Evolutionary conservation across 2,888 invertebrate genomes (phyloP).

Genomic region (Megaustenia siamemsis): DNA sequence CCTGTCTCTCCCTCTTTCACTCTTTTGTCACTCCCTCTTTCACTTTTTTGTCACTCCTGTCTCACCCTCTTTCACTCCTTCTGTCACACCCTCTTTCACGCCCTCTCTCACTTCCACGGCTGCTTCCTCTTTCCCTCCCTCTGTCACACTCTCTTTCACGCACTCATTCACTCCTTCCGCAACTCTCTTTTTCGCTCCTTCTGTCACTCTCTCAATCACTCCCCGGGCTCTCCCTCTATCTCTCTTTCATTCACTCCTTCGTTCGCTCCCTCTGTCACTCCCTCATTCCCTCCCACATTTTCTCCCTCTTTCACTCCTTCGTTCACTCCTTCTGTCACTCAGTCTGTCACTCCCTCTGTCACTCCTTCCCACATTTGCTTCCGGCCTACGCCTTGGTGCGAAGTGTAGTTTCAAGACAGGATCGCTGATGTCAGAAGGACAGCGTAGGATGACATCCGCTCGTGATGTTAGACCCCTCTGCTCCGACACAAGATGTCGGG

Average conservation of each 20-base stretch:
- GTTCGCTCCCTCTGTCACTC: not conserved
- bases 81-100: not conserved
- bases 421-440: too few species aligned
- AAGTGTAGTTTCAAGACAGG: too few species aligned
- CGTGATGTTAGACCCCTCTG: too few species aligned
- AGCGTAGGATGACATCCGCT: too few species aligned
- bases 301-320: not conserved
- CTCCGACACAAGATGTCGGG: too few species aligned
- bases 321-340: not conserved
- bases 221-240: too few species aligned
- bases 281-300: not conserved
- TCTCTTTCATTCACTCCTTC: too few species aligned
- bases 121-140: not conserved
- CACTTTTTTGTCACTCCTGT: not conserved
- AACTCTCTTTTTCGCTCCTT: too few species aligned
- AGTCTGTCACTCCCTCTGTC: not conserved
- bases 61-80: not conserved
- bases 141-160: not conserved
- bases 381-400: too few species aligned
- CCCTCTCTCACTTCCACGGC: not conserved
- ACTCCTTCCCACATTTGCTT: too few species aligned
- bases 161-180: not conserved
- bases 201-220: too few species aligned
- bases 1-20: not conserved
- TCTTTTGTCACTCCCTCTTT: not conserved